These are phyloP conservation scores for Austrofundulus limnaeus DNA, from an alignment of 2,113 vertebrate genomes.

Conservation along the genomic window DNA sequence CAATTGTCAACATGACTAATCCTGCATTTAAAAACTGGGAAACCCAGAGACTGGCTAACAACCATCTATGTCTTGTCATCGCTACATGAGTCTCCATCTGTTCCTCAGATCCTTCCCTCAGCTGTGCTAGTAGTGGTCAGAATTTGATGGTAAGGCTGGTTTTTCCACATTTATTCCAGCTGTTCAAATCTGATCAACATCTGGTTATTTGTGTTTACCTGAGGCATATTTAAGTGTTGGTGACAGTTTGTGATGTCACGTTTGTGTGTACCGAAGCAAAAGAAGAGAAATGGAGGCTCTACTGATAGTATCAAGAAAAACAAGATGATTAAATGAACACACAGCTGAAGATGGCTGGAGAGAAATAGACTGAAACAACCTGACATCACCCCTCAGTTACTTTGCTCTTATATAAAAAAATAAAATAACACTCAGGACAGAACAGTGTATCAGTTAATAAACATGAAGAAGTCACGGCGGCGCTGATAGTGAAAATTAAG, in stretches of 20 bases:
- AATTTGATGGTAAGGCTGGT: constrained; percentile 52
- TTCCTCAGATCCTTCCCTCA: constrained; percentile 41
- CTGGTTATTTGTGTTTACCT: constrained; percentile 28
- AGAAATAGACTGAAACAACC: constrained; percentile 63
- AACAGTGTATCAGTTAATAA: constrained; percentile 32
- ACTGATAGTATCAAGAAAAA: constrained; percentile 10
- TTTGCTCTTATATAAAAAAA: constrained; percentile 41
- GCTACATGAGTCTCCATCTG: constrained; percentile 59
- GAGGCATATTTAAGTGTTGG: neutral
- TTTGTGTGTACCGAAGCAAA: constrained; percentile 2
- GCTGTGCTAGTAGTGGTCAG: constrained; percentile 41
- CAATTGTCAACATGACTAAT: constrained; percentile 53
- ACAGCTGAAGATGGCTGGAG: constrained; percentile 63
- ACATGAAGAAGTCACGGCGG: constrained; percentile 24
- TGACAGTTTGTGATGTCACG: neutral
- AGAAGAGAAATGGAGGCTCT: too few species aligned
- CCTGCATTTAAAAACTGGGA: constrained; percentile 43
- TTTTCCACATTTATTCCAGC: constrained; percentile 53
- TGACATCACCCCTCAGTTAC: constrained; percentile 47
- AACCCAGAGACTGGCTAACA: constrained; percentile 30
- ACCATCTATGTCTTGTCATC: constrained; percentile 14
- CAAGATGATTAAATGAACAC: constrained; percentile 35
- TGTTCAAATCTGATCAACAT: constrained; percentile 58
- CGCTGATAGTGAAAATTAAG: constrained; percentile 60
- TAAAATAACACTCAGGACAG: constrained; percentile 25